Base-by-base conservation (phyloP, 2,888 invertebrate species). In the Crematogaster levior region DNA sequence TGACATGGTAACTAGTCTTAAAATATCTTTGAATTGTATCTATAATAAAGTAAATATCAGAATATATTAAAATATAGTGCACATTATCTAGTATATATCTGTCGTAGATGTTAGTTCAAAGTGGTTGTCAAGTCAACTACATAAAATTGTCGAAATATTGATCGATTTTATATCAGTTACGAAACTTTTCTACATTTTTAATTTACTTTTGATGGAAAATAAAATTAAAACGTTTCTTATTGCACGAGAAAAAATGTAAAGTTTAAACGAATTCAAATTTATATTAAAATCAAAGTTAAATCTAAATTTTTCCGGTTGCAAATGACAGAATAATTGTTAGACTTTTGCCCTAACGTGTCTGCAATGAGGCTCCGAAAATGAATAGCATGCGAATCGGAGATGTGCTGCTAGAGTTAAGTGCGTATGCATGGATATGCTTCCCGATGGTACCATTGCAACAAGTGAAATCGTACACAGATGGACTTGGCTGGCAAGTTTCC, bases 401-500 rank as follows among this genome's bases (percentile, higher is more conserved):
- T 79, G 72, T 73, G 21, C 34, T 70, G 48, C 66, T 37, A n/a
- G 66, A 83, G 79, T 82, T 43, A 63, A 21, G 21, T 53, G 68
- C 73, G 66, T 74, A 82, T 40, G 51, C 51, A 4, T 65, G 65
- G 15, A 37, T 37, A 61, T 60, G 80, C 77, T 84, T 83, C 53
- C 60, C 81, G 81, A 82, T 81, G 80, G 81, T 74, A 82, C 63
- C 73, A 73, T 82, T 75, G 89, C 88, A 90, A 90, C 90, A 89
- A 89, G 89, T 89, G 88, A 86, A 88, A 74, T 77, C 77, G 81
- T 81, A 74, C 82, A 85, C 90, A 88, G 90, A 88, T 88, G 88
- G 86, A 83, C 82, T 43, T 83, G 84, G 60, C 87, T 92, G 92
- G 92, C 92, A 88, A 86, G 74, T 72, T 83, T 92, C 92, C 92